Base-by-base conservation (phyloP, 2,888 invertebrate genomes). In the Plusia festucae region DNA sequence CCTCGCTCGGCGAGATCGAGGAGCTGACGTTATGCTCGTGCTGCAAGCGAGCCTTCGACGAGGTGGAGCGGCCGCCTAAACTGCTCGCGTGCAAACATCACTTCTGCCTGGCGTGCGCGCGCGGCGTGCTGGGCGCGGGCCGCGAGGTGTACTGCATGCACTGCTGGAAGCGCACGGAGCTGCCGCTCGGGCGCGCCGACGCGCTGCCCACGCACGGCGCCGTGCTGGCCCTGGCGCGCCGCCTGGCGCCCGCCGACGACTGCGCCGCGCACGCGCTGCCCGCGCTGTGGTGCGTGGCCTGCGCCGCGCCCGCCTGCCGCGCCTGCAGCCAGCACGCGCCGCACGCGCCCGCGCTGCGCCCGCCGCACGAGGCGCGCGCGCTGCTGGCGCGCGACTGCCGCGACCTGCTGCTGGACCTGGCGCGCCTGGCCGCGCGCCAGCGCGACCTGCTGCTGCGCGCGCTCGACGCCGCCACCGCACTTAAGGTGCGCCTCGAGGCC, bases 11-110 rank as follows among this genome's bases (percentile, higher is more conserved):
- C 83, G 97, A 97, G 91, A 95, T 97, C 89, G 97, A 97, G 92
- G 97, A 97, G 93, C 95, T 97, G 90, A 96, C 97, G 90, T 93
- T 96, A 85, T 97, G 98, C 95, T 96, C 97, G 85, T 97, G 96
- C 88, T 97, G 97, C 95, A 97, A 97, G 92, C 96, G 96, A 89
- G 96, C 96, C 89, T 97, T 97, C 95, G 97, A 97, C 91, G 97
- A 97, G 82, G 94, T 95, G 71, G 97, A 97, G 89, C 96, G 96
- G 86, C 96, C 96, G 86, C 97, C 97, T 71, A 97, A 97, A 90
- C 92, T 97, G 89, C 95, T 97, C 80, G 96, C 96, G 79, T 97
- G 97, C 95, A 97, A 97, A 87, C 97, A 97, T 90, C 97, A 97
- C 92, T 97, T 97, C 91, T 97, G 97, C 89, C 95, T 97, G 89